Evolutionary conservation across 2,113 vertebrate genomes (phyloP), one percentile per base, ranked within the genome.

Genomic region (Xenopus borealis): DNA sequence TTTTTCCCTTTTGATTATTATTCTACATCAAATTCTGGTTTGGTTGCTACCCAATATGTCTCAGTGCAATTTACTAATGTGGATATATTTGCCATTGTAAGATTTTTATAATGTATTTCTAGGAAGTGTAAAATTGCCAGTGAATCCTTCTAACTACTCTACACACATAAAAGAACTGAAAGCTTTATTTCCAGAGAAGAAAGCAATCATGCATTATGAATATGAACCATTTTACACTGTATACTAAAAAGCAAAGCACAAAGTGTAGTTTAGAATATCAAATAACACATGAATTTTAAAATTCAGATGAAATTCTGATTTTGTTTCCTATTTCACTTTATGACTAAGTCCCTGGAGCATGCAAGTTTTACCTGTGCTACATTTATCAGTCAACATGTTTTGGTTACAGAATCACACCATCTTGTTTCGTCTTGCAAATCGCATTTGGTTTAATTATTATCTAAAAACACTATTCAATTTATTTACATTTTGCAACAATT

Each of bases 181-280:
- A 50, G 47, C 47, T 16, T 50, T 16, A 50, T 3, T 50, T 50
- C 47, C 47, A 50, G 11, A 50, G 14, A 13, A 61, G 20, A 23
- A 61, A 73, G 33, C 62, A 73, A 59, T 30, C 52, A 73, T 73
- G 63, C 72, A 66, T 66, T 66, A 66, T 66, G 53, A 66, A 66
- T 73, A 46, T 73, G 40, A 14, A 73, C 20, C 52, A 73, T 59
- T 66, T 66, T 59, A 59, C 33, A 7, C 19, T 55, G 53, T 55
- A 55, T 55, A n/a, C 53, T 55, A n/a, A 55, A 55, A 8, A 55
- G 53, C 14, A 55, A 55, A 16, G 17, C 53, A 55, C 17, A 16
- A n/a, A 55, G 53, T 16, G 7, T 55, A 55, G 53, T 9, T 8
- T 3, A n/a, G 53, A 55, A 55, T 55, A n/a, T 13, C 53, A 7